Percentiles rank a stretch among this genome's conserved stretches.
Conservation (phyloP, 2,888 invertebrate genomes). For the Acrobasis consociella region DNA sequence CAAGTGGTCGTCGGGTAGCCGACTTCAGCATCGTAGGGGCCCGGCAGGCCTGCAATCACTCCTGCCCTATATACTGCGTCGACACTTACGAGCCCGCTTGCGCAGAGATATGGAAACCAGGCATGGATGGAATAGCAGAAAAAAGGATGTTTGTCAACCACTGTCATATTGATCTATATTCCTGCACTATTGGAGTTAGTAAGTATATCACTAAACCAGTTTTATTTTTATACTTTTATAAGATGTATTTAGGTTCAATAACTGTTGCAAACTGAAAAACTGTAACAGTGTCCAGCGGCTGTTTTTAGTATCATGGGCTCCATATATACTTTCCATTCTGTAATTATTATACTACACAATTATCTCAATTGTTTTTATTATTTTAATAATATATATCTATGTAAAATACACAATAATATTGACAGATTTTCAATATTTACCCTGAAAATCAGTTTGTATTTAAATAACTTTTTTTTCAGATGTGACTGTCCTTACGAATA, state of each 20-base stretch:
- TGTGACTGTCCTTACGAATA: constrained; percentile 57
- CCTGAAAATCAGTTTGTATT: background rate
- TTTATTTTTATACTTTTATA: constrained; percentile 19
- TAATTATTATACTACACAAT: no score
- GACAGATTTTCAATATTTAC: no score
- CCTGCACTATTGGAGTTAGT: constrained; percentile 65
- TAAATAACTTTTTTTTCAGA: constrained; percentile 49
- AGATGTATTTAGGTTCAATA: background rate
- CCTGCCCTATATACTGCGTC: constrained; percentile 65
- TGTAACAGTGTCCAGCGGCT: no score
- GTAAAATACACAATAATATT: no score
- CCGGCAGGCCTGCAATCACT: constrained; percentile 67
- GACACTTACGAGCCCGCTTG: constrained; percentile 68
- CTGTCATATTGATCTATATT: constrained; percentile 71
- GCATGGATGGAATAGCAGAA: constrained; percentile 28
- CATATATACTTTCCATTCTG: no score
- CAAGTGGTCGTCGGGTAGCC: constrained; percentile 43
- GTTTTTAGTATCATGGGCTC: no score
- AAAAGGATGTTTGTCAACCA: constrained; percentile 52
- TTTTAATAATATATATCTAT: no score
- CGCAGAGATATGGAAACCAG: constrained; percentile 54
- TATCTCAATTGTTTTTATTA: no score
- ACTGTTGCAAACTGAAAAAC: no score
- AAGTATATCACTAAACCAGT: constrained; percentile 46
- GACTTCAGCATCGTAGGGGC: constrained; percentile 66